These are phyloP conservation scores for Microctenopoma lineatum DNA, from an alignment of 2,797 vertebrate genomes.

Conservation along the genomic window DNA sequence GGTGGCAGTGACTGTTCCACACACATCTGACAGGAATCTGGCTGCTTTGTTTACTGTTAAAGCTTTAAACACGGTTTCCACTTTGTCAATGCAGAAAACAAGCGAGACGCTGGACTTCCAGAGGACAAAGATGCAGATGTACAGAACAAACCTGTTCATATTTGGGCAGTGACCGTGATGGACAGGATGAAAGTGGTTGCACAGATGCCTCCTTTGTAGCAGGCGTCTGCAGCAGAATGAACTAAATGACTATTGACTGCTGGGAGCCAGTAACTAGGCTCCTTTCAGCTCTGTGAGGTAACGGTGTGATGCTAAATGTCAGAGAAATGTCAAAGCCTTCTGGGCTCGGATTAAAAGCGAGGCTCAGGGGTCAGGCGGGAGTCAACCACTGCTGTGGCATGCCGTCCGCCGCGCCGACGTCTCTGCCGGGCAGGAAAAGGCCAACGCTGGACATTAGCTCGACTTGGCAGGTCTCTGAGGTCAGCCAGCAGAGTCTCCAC, in stretches of 20 bases:
- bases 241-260: conserved; percentile 44
- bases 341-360: conserved; percentile 51
- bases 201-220: conserved; percentile 3
- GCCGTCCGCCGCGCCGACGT: neutral
- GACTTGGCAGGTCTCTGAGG: conserved; percentile 8
- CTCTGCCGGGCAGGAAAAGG: conserved; percentile 33
- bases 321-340: conserved; percentile 69
- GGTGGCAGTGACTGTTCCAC: too few species aligned
- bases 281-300: conserved; percentile 31
- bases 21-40: too few species aligned
- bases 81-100: too few species aligned
- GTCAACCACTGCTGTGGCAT: conserved; percentile 34
- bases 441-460: conserved; percentile 17
- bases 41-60: too few species aligned
- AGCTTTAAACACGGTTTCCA: too few species aligned
- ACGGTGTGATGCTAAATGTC: conserved; percentile 59
- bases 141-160: neutral
- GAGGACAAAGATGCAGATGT: too few species aligned
- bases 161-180: neutral
- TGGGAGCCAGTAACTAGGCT: conserved; percentile 20
- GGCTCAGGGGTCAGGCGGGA: conserved; percentile 48
- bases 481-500: neutral
- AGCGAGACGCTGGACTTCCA: too few species aligned
- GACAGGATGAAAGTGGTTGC: conserved; percentile 14
- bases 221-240: conserved; percentile 22